Percentiles rank a stretch among this genome's conserved stretches.
Conservation (phyloP, 2,888 invertebrate genomes). For the Caenorhabditis virilis region DNA sequence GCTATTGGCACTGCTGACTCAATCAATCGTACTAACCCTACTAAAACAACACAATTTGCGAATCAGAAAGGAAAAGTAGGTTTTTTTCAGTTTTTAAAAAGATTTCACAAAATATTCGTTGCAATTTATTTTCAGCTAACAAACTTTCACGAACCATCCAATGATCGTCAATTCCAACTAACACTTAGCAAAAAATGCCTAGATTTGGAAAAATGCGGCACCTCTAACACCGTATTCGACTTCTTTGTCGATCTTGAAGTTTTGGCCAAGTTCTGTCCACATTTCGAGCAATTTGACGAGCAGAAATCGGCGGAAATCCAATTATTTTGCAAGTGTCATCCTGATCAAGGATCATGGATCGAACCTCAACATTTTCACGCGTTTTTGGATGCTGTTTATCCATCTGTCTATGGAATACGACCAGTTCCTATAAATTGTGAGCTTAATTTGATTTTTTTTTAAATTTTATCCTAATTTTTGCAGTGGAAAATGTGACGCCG, state of each 20-base stretch:
- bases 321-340: slow-evolving; percentile 1
- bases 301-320: too few relatives aligned
- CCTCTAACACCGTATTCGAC: neutral
- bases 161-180: slow-evolving; percentile 14
- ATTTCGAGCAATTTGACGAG: slow-evolving; percentile 14
- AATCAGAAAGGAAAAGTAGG: too few relatives aligned
- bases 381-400: slow-evolving; percentile 24
- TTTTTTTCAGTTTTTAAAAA: too few relatives aligned
- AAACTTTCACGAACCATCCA: slow-evolving; percentile 18
- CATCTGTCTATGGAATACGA: slow-evolving; percentile 26
- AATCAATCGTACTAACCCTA: neutral
- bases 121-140: slow-evolving; percentile 13
- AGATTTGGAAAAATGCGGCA: neutral
- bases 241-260: slow-evolving; percentile 21
- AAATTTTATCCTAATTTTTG: neutral
- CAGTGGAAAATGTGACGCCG: slow-evolving; percentile 16
- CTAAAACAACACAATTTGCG: neutral
- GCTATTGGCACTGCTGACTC: neutral
- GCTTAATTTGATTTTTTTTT: neutral
- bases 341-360: neutral
- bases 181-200: slow-evolving; percentile 6
- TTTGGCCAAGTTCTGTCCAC: slow-evolving; percentile 6
- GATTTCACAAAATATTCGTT: too few relatives aligned
- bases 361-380: slow-evolving; percentile 19
- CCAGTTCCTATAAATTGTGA: slow-evolving; percentile 25